Evolutionary conservation across 2,113 vertebrate species (phyloP).

Genomic region (Chascanopsetta lugubris): DNA sequence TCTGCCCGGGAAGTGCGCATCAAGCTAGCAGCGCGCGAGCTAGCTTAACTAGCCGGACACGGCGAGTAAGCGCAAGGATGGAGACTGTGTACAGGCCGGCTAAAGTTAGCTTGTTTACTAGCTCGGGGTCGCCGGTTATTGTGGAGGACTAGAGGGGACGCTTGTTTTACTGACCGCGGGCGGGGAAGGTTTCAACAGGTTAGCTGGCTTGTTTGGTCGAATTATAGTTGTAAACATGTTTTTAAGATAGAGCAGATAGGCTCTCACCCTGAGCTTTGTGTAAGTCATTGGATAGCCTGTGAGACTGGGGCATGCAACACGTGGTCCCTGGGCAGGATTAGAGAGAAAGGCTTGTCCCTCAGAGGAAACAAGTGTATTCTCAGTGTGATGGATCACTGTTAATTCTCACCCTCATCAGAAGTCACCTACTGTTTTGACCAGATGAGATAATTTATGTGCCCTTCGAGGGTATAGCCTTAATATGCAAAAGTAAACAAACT

Average conservation of each 20-base stretch:
- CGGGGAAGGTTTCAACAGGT: conserved; percentile 2
- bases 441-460: too few relatives aligned
- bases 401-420: neutral
- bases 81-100: conserved; percentile 41
- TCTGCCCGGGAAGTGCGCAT: conserved; percentile 49
- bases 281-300: conserved; percentile 34
- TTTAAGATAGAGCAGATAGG: neutral
- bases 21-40: conserved; percentile 49
- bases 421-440: too few relatives aligned
- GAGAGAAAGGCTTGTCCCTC: neutral
- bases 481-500: too few relatives aligned
- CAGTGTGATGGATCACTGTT: neutral
- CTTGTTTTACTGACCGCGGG: neutral
- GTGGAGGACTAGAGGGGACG: neutral
- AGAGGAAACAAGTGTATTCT: neutral
- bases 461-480: too few relatives aligned
- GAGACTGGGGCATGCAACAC: conserved; percentile 67
- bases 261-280: conserved; percentile 13
- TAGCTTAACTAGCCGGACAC: conserved; percentile 48
- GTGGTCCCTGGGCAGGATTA: conserved; percentile 64
- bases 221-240: neutral
- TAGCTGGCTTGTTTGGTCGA: neutral
- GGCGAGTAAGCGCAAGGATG: conserved; percentile 9
- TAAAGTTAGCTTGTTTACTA: conserved; percentile 46
- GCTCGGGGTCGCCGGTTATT: neutral